A percentile compares a stretch with the other conserved stretches of the same genome.
phyloP scores from a whole-genome alignment of 2,113 vertebrate species.

The Symphodus melops region DNA sequence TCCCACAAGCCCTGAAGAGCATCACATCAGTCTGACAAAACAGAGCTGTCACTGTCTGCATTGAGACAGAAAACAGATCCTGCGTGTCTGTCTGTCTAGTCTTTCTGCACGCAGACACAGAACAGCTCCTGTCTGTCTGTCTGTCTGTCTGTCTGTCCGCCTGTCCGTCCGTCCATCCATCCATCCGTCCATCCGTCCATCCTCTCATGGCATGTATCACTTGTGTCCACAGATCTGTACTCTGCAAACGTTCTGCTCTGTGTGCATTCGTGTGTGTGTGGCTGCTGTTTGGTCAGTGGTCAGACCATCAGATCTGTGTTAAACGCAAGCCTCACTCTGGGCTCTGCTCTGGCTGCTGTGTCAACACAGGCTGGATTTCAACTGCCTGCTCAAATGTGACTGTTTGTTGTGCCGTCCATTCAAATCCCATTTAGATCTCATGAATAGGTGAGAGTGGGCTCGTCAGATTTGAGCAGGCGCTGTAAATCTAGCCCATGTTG shows the following conservation, averaged over 20 bases:
- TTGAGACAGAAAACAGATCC: not conserved
- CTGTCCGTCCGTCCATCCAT: not conserved
- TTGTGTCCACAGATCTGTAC: conserved; percentile 33
- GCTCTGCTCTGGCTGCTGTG: conserved; percentile 64
- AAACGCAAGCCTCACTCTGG: conserved; percentile 54
- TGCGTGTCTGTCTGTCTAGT: conserved; percentile 5
- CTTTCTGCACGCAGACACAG: not conserved
- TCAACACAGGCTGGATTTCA: conserved; percentile 73
- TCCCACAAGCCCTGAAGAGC: conserved; percentile 66
- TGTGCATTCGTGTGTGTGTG: conserved; percentile 38
- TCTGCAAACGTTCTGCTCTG: conserved; percentile 50
- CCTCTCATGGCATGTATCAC: not conserved
- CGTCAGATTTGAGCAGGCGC: conserved; percentile 68
- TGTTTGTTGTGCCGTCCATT: conserved; percentile 62
- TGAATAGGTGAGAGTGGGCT: conserved; percentile 63
- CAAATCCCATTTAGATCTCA: conserved; percentile 61
- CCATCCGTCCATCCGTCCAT: not conserved
- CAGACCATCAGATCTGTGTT: conserved; percentile 60
- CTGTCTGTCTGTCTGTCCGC: not conserved
- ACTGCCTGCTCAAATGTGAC: conserved; percentile 74
- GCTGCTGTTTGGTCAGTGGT: conserved; percentile 58
- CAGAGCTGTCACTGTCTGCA: conserved; percentile 63
- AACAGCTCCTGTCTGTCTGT: not conserved
- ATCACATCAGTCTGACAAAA: conserved; percentile 61
- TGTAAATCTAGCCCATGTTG: conserved; percentile 58